Evolutionary conservation across 2,113 vertebrate genomes (phyloP), one percentile per base, ranked within the genome.

Genomic region (Sylvia atricapilla): DNA sequence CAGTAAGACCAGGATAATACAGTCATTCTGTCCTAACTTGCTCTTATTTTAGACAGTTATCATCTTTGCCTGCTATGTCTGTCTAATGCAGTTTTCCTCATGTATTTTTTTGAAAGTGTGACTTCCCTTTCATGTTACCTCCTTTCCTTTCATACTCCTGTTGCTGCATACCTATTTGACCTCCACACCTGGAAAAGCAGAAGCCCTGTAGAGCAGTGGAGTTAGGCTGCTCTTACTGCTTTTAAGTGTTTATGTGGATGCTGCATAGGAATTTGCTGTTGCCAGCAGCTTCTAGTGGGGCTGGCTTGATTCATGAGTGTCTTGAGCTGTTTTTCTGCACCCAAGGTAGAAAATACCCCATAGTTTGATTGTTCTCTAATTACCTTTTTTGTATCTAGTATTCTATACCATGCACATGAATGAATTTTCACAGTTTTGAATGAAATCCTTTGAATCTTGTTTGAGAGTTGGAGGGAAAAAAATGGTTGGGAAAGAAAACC

Each of bases 401-500:
- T 84, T 93, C 89, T 90, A 23, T 49, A 30, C 33, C 11, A 9
- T 35, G 41, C 11, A 21, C 39, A 7, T 53, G 6, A 44, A 69
- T 43, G 63, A 1, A 13, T 72, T 88, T 84, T 62, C 25, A 60
- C 15, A 15, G 16, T 64, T 91, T 69, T 58, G 23, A 66, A 53
- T 46, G 13, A 75, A 16, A 9, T 73, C 18, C 53, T 86, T 86
- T 81, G 22, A 58, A 64, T 77, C 8, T 84, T 81, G 12, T 50
- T 33, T 79, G 67, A 62, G 20, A 77, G 15, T 27, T 55, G 39
- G 35, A 66, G 15, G 10, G 14, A 33, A 88, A 66, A 63, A 72
- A 76, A 15, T 7, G 23, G 8, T 4, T 7, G 6, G 2, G 3
- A 35, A 15, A 37, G 31, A 50, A 11, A 0, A 0, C 13, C 13